A percentile compares a stretch with the other conserved stretches of the same genome.
These are phyloP conservation scores for Brachyptera risi DNA, from an alignment of 2,888 invertebrate genomes.

Conservation along the genomic window DNA sequence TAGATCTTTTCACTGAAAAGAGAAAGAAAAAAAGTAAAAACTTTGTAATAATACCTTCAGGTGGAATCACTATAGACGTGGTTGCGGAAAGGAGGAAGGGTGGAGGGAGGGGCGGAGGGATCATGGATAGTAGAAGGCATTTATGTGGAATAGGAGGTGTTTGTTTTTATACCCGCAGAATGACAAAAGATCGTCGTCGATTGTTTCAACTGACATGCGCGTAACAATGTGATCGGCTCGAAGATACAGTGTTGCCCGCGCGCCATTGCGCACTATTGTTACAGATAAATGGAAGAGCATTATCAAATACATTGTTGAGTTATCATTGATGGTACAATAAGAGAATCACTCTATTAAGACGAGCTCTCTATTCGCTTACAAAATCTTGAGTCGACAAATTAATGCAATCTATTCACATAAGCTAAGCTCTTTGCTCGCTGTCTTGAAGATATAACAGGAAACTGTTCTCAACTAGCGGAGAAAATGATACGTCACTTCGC, in stretches of 20 bases:
- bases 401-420: no score
- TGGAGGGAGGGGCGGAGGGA: neutral
- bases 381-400: neutral
- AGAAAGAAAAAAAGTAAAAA: no score
- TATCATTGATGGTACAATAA: neutral
- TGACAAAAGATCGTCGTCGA: conserved; percentile 2
- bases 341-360: conserved; percentile 10
- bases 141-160: conserved; percentile 20
- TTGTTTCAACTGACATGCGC: conserved; percentile 15
- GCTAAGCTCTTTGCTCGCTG: no score
- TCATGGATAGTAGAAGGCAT: no score
- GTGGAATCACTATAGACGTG: conserved; percentile 6
- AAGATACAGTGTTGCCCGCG: no score
- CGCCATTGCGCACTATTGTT: neutral
- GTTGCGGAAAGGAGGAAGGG: neutral
- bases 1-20: conserved; percentile 13
- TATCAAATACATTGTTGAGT: conserved; percentile 7
- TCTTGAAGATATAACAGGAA: no score
- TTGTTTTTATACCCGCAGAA: conserved; percentile 12
- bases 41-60: conserved; percentile 19
- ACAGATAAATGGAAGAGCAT: neutral
- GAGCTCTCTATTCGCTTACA: neutral
- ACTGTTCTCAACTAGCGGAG: no score
- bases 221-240: no score
- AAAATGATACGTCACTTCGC: no score